Conservation (phyloP, 2,797 vertebrate genomes). For the Diglossa cyanea region DNA sequence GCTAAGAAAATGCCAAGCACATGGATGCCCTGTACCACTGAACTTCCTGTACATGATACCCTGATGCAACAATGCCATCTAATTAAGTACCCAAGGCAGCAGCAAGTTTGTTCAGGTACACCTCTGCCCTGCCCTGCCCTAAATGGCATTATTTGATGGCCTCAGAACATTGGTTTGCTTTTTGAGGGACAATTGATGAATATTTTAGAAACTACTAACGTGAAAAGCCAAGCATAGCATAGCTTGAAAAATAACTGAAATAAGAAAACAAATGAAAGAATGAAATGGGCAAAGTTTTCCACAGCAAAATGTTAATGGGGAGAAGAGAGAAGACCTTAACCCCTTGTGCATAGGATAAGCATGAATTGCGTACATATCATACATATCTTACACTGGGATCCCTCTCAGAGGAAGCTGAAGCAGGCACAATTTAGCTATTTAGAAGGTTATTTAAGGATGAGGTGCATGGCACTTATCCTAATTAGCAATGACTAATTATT, state of each 20-base stretch:
- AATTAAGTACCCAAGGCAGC: not conserved
- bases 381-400: not conserved
- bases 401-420: not conserved
- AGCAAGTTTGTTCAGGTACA: not conserved
- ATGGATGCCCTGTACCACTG: not conserved
- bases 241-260: not conserved
- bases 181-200: not conserved
- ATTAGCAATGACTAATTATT: conserved; percentile 19
- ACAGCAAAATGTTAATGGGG: not conserved
- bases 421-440: not conserved
- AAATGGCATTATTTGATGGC: not conserved
- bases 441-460: not conserved
- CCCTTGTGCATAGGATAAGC: not conserved
- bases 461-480: not conserved
- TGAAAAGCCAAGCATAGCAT: not conserved
- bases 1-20: not conserved
- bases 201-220: not conserved
- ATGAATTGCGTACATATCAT: not conserved
- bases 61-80: not conserved
- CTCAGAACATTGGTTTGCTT: not conserved
- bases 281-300: not conserved
- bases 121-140: not conserved
- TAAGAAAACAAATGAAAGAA: not conserved
- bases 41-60: not conserved
- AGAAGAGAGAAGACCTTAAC: not conserved